phyloP scores from a whole-genome alignment of 2,113 vertebrate genomes.

The Marmota monax region DNA sequence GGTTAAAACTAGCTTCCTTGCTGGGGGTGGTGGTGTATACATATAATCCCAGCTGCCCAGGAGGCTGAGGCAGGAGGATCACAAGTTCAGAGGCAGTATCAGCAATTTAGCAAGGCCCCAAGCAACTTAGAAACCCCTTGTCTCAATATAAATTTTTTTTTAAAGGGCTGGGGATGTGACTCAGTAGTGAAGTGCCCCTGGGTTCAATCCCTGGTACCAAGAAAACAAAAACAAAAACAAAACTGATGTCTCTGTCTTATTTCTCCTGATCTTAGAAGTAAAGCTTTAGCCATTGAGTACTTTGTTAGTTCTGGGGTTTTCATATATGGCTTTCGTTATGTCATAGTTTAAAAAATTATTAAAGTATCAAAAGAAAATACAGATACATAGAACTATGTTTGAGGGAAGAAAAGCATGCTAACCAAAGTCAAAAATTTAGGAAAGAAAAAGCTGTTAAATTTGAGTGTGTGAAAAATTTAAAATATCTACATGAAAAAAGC shows the following conservation, averaged over 20 bases:
- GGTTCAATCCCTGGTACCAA: too few relatives aligned
- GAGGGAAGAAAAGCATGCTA: neutral
- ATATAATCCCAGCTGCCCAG: too few relatives aligned
- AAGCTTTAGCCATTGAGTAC: neutral
- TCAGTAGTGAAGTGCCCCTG: too few relatives aligned
- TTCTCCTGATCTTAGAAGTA: neutral
- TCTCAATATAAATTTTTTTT: too few relatives aligned
- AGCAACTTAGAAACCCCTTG: too few relatives aligned
- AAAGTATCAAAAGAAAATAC: constrained; percentile 25
- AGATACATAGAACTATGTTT: neutral
- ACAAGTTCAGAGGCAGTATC: too few relatives aligned
- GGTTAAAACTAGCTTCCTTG: neutral
- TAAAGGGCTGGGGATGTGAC: too few relatives aligned
- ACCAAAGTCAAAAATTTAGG: neutral
- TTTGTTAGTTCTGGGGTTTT: neutral
- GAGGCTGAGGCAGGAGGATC: too few relatives aligned
- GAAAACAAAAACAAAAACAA: too few relatives aligned
- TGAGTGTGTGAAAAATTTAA: neutral
- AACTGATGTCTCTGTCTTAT: neutral
- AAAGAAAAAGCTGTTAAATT: neutral
- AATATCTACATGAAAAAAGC: neutral
- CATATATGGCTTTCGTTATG: neutral
- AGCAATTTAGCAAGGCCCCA: too few relatives aligned
- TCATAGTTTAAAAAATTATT: neutral
- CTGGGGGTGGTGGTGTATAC: too few relatives aligned